phyloP scores from a whole-genome alignment of 1,140 invertebrate genomes.

The Drosophila bifasciata region DNA sequence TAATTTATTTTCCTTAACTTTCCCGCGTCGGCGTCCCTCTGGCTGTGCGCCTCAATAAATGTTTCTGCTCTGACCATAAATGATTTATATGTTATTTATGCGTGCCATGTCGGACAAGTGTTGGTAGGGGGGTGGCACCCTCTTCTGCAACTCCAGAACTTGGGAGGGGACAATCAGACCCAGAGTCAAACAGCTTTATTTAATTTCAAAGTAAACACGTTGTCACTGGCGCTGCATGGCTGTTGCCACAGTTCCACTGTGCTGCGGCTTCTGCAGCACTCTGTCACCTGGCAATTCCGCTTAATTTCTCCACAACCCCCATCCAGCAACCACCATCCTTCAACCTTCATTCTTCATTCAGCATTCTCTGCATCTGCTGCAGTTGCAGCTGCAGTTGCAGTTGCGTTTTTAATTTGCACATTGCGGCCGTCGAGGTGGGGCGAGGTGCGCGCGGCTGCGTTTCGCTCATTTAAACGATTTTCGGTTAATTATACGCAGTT shows the following conservation, averaged over 20 bases:
- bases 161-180: constrained; percentile 60
- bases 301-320: constrained; percentile 29
- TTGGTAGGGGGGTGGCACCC: too few relatives aligned
- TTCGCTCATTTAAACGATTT: constrained; percentile 67
- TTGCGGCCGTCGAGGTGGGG: constrained; percentile 50
- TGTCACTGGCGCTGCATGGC: constrained; percentile 22
- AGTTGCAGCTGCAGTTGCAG: constrained; percentile 31
- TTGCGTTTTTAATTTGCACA: constrained; percentile 73
- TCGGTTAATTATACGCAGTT: constrained; percentile 77
- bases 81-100: constrained; percentile 83
- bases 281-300: constrained; percentile 42
- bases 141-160: constrained; percentile 16
- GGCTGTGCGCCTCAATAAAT: constrained; percentile 66
- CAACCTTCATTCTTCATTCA: too few relatives aligned
- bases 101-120: constrained; percentile 46
- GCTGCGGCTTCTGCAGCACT: neutral
- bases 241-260: neutral
- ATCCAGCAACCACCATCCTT: neutral
- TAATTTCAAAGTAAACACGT: constrained; percentile 77
- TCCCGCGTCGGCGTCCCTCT: constrained; percentile 24
- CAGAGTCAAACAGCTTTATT: constrained; percentile 75
- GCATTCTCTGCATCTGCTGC: neutral
- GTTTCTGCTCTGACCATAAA: constrained; percentile 75
- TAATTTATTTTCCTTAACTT: constrained; percentile 73
- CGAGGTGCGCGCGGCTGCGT: constrained; percentile 14